These are phyloP conservation scores for Cremastinae sp. DNA, from an alignment of 2,888 invertebrate species.

Conservation along the genomic window DNA sequence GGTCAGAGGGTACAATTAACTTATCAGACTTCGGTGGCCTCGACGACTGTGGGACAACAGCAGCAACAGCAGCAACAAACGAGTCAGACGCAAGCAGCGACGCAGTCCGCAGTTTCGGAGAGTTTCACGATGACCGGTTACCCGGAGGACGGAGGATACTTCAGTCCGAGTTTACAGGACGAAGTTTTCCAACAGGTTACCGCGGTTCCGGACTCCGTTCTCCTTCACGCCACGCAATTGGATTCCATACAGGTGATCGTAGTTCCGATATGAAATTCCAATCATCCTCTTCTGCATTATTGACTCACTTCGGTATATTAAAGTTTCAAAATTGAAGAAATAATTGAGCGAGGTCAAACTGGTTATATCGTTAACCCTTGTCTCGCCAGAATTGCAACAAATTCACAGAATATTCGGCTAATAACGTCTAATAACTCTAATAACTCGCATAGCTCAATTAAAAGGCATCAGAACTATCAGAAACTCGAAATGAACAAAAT, in stretches of 20 bases:
- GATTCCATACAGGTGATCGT: slow-evolving; percentile 79
- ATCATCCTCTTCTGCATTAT: no score
- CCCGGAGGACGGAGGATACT: slow-evolving; percentile 79
- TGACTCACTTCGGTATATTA: background rate
- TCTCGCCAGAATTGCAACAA: no score
- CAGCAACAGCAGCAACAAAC: slow-evolving; percentile 71
- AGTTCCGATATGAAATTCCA: background rate
- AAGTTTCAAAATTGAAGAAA: background rate
- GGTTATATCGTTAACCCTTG: no score
- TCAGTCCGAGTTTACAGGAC: slow-evolving; percentile 82
- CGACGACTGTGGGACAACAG: slow-evolving; percentile 68
- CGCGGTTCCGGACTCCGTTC: slow-evolving; percentile 84
- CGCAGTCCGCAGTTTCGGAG: slow-evolving; percentile 74
- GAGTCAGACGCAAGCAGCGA: slow-evolving; percentile 66
- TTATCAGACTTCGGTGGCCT: slow-evolving; percentile 77
- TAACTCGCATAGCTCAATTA: no score
- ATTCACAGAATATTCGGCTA: no score
- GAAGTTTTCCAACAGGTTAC: slow-evolving; percentile 88
- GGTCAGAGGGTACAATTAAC: slow-evolving; percentile 84
- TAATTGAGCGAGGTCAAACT: no score
- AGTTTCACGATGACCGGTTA: slow-evolving; percentile 78
- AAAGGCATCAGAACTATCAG: no score
- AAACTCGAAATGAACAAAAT: no score
- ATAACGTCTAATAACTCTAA: no score
- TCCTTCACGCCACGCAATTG: slow-evolving; percentile 85